Conservation (phyloP, 2,113 vertebrate species). For the Forbesichthys papilliferus region DNA sequence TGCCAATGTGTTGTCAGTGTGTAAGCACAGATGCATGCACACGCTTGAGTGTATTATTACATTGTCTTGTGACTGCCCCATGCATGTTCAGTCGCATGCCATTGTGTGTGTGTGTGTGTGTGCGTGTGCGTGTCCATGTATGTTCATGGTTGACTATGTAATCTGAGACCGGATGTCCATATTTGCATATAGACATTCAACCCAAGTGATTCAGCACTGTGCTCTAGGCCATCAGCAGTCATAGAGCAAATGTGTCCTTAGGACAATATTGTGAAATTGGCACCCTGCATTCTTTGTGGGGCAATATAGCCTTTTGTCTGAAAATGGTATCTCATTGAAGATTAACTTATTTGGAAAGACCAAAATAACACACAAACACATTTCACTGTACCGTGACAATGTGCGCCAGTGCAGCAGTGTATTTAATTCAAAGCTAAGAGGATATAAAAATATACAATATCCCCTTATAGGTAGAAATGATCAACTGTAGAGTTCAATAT, state of each 20-base stretch:
- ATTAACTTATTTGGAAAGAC: too few relatives aligned
- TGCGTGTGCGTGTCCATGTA: background rate
- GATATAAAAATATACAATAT: too few relatives aligned
- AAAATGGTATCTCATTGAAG: too few relatives aligned
- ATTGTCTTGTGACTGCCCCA: background rate
- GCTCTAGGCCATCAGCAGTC: background rate
- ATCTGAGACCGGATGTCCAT: background rate
- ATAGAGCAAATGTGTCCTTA: background rate
- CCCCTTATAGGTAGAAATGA: too few relatives aligned
- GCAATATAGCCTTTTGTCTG: background rate
- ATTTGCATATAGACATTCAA: slow-evolving; percentile 5
- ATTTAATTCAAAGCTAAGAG: too few relatives aligned
- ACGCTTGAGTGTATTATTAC: background rate
- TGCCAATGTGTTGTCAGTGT: slow-evolving; percentile 1
- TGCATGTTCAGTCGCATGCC: background rate
- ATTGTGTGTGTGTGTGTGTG: slow-evolving; percentile 4
- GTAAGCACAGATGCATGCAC: background rate
- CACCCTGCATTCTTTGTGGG: background rate
- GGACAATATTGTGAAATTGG: background rate
- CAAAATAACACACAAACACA: too few relatives aligned
- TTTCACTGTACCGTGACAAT: too few relatives aligned
- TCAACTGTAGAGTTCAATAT: too few relatives aligned
- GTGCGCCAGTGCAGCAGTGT: too few relatives aligned
- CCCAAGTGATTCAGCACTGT: background rate
- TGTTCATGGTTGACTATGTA: background rate